Conservation (phyloP, 2,797 vertebrate species). For the Oceanodroma leucorhoa region DNA sequence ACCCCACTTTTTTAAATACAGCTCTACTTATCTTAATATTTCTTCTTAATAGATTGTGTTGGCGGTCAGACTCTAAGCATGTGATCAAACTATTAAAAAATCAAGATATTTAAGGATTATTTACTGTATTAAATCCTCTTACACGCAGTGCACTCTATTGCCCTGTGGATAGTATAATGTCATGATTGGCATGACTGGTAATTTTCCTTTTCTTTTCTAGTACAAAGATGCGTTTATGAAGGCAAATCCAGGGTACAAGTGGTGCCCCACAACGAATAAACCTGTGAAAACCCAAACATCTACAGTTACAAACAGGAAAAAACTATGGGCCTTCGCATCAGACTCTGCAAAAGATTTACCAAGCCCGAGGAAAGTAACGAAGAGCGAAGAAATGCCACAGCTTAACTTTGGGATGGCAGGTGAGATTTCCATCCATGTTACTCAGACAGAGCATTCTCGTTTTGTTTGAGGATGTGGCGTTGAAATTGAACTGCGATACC, state of each 20-base stretch:
- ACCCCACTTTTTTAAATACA: neutral
- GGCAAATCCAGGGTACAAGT: slow-evolving; percentile 97
- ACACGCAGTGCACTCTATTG: neutral
- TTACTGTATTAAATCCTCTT: slow-evolving; percentile 7
- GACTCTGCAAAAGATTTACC: slow-evolving; percentile 88
- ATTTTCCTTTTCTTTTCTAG: slow-evolving; percentile 74
- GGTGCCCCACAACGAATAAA: slow-evolving; percentile 97
- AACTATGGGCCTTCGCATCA: slow-evolving; percentile 89
- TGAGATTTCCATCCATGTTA: slow-evolving; percentile 63
- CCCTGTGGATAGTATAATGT: neutral
- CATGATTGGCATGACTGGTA: neutral
- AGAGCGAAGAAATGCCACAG: slow-evolving; percentile 90
- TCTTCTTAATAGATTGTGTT: neutral
- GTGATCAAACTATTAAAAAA: slow-evolving; percentile 30
- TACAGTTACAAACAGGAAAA: slow-evolving; percentile 87
- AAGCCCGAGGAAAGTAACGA: slow-evolving; percentile 86
- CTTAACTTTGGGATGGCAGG: slow-evolving; percentile 98
- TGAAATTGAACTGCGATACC: neutral
- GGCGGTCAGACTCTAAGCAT: neutral
- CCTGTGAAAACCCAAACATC: slow-evolving; percentile 89
- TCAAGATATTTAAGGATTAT: slow-evolving; percentile 4
- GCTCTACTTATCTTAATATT: neutral
- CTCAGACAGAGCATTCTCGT: fast-evolving
- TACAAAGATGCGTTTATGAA: slow-evolving; percentile 99
- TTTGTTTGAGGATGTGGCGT: neutral